Conservation (phyloP, 2,888 invertebrate species). For the Orchesella flavescens region DNA sequence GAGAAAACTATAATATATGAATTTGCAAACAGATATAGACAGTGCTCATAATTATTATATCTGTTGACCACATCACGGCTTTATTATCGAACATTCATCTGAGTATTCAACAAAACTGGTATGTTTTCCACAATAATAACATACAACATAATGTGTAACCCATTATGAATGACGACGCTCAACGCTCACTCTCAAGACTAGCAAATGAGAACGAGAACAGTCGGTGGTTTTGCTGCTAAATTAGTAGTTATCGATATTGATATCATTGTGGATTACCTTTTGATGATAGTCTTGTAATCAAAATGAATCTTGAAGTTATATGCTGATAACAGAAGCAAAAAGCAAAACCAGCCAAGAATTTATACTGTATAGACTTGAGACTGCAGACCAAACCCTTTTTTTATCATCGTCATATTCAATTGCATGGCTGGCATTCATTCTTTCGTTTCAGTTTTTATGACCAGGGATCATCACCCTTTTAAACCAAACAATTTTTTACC, state of each 20-base stretch:
- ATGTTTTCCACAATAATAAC: too few relatives aligned
- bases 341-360: neutral
- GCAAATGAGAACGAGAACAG: too few relatives aligned
- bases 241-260: too few relatives aligned
- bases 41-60: neutral
- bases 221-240: too few relatives aligned
- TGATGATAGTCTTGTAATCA: constrained; percentile 1
- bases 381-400: neutral
- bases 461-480: constrained; percentile 20
- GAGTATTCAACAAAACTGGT: too few relatives aligned
- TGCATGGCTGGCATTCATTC: too few relatives aligned
- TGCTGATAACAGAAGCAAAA: neutral
- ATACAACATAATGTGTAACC: too few relatives aligned
- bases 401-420: neutral
- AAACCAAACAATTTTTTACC: neutral
- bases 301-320: neutral
- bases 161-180: too few relatives aligned
- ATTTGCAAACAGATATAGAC: too few relatives aligned
- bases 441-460: neutral
- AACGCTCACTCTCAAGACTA: too few relatives aligned
- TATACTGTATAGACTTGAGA: neutral
- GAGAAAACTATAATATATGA: too few relatives aligned
- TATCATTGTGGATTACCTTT: neutral
- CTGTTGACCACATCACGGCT: constrained; percentile 15
- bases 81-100: neutral